Evolutionary conservation across 2,888 invertebrate species (phyloP).

Genomic region (Dione juno): DNA sequence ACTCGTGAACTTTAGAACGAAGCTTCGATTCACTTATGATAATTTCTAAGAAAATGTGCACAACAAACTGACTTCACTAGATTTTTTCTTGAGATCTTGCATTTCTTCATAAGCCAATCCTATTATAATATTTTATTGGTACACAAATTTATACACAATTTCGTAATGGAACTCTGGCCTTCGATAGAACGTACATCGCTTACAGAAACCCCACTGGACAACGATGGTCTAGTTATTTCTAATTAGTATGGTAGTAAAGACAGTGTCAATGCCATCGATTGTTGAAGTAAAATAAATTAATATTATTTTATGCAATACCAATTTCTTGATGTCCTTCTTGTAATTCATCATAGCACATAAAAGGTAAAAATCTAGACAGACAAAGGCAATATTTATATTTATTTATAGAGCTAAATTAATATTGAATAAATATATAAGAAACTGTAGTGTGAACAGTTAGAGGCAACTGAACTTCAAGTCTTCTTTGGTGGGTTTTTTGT

Average conservation of each 20-base stretch:
- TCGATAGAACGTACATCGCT: not conserved
- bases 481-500: not conserved
- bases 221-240: not conserved
- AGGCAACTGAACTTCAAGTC: not conserved
- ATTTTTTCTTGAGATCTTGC: no score
- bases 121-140: not conserved
- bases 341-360: not conserved
- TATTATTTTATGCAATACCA: constrained; percentile 31
- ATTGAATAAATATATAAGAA: no score
- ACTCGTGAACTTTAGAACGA: not conserved
- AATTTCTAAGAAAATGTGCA: not conserved
- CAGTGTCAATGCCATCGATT: constrained; percentile 22
- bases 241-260: constrained; percentile 22
- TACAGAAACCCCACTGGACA: constrained; percentile 8
- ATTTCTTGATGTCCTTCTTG: constrained; percentile 29
- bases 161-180: not conserved
- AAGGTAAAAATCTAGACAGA: not conserved
- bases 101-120: no score
- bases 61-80: not conserved
- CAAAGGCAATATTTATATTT: no score
- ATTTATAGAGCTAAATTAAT: no score
- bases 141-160: constrained; percentile 3
- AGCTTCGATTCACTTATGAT: not conserved
- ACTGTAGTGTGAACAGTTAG: no score
- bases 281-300: not conserved